Evolutionary conservation across 2,113 vertebrate genomes (phyloP).

Genomic region (Australoheros scitulus): DNA sequence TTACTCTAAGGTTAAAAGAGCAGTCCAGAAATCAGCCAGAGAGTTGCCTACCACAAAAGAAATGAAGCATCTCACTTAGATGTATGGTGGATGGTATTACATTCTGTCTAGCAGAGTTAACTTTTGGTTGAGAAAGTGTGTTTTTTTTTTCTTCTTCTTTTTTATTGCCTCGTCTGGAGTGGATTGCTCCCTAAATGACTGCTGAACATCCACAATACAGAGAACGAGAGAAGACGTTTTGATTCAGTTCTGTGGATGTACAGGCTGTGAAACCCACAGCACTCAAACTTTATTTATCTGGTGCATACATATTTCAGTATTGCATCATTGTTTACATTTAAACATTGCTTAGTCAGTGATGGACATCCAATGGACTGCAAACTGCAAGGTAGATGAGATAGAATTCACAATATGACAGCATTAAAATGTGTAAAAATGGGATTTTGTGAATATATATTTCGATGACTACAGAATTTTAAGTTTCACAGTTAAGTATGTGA

Average conservation of each 20-base stretch:
- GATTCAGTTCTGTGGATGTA: slow-evolving; percentile 1
- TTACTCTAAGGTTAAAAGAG: slow-evolving; percentile 6
- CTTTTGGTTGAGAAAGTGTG: neutral
- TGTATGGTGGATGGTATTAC: neutral
- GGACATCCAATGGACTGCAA: neutral
- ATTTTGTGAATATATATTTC: neutral
- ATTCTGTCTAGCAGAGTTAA: slow-evolving; percentile 11
- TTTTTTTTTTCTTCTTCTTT: neutral
- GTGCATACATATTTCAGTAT: neutral
- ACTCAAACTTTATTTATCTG: slow-evolving; percentile 1
- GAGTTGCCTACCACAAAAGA: slow-evolving; percentile 12
- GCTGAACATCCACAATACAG: slow-evolving; percentile 34
- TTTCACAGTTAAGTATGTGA: slow-evolving; percentile 1
- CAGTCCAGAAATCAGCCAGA: slow-evolving; percentile 9
- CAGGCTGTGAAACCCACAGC: slow-evolving; percentile 13
- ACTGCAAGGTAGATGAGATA: neutral
- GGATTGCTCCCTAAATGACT: slow-evolving; percentile 30
- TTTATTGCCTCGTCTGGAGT: neutral
- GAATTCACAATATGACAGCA: neutral
- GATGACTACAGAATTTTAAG: slow-evolving; percentile 6
- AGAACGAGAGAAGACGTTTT: neutral
- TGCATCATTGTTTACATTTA: neutral
- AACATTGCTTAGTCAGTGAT: neutral
- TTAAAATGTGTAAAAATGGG: neutral
- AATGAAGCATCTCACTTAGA: slow-evolving; percentile 32